Conservation (phyloP, 2,888 invertebrate genomes). For the Rhorus exstirpatorius region DNA sequence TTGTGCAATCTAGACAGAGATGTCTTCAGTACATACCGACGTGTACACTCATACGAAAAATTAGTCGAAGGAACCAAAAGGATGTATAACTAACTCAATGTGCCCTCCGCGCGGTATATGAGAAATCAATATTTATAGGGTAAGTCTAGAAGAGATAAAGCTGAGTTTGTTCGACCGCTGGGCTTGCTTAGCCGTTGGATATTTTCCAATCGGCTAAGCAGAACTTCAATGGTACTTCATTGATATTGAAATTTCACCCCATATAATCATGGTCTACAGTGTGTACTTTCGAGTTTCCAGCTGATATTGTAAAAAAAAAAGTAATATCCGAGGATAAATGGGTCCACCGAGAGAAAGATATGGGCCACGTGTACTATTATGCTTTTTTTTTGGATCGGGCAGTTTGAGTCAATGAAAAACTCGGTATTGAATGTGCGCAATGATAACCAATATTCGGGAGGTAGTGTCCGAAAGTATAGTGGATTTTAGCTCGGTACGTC, state of each 20-base stretch:
- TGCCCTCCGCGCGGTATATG: neutral
- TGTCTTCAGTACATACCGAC: neutral
- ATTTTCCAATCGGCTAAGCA: neutral
- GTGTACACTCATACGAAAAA: constrained; percentile 31
- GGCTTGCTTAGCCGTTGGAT: neutral
- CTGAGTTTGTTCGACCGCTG: neutral
- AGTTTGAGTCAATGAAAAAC: too few species aligned
- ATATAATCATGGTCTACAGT: too few species aligned
- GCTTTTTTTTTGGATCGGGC: too few species aligned
- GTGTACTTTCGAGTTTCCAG: neutral
- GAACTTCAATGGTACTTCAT: neutral
- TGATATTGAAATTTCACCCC: too few species aligned
- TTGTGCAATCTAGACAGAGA: constrained; percentile 27
- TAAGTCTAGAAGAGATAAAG: constrained; percentile 16
- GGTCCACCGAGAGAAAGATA: too few species aligned
- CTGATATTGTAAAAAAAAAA: constrained; percentile 2
- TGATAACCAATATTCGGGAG: too few species aligned
- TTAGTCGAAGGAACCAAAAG: constrained; percentile 36
- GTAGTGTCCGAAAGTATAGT: neutral
- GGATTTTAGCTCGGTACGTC: too few species aligned
- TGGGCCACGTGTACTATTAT: too few species aligned
- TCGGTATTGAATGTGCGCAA: too few species aligned
- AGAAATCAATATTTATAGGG: constrained; percentile 36
- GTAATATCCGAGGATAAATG: too few species aligned
- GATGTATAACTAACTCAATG: constrained; percentile 11